A percentile compares a stretch with the other conserved stretches of the same genome.
phyloP scores from a whole-genome alignment of 2,888 invertebrate species.

The Tanypteryx hageni region DNA sequence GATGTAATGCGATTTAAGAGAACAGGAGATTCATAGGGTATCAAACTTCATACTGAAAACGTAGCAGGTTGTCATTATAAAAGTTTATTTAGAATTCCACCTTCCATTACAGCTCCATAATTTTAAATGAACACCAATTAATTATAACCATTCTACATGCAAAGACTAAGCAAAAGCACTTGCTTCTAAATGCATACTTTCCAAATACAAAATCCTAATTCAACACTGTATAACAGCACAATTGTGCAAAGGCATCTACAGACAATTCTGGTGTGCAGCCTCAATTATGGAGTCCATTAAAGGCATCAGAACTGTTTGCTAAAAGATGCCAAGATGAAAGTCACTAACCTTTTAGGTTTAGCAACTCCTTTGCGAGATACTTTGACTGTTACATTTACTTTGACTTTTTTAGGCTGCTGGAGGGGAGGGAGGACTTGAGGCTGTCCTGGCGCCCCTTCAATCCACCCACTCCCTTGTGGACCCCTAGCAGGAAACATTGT shows the following conservation, averaged over 20 bases:
- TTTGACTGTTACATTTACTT: conserved; percentile 87
- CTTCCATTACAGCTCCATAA: not conserved
- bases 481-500: conserved; percentile 52
- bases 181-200: conserved; percentile 21
- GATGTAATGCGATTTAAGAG: not conserved
- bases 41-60: not conserved
- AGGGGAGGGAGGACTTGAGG: conserved; percentile 38
- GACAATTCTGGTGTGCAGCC: not conserved
- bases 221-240: not conserved
- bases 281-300: not conserved
- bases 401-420: conserved; percentile 78
- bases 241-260: conserved; percentile 18
- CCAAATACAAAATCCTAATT: not conserved
- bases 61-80: not conserved
- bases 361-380: conserved; percentile 79
- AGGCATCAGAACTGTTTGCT: not conserved
- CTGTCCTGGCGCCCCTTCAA: conserved; percentile 26
- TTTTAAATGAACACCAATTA: not conserved
- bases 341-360: conserved; percentile 75
- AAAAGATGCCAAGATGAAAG: conserved; percentile 59
- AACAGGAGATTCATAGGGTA: not conserved
- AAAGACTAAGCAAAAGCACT: conserved; percentile 40
- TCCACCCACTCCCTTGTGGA: conserved; percentile 52
- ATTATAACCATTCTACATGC: conserved; percentile 51
- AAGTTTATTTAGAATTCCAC: not conserved